Conservation (phyloP, 2,888 invertebrate genomes). For the Coelogynopora nodosa region DNA sequence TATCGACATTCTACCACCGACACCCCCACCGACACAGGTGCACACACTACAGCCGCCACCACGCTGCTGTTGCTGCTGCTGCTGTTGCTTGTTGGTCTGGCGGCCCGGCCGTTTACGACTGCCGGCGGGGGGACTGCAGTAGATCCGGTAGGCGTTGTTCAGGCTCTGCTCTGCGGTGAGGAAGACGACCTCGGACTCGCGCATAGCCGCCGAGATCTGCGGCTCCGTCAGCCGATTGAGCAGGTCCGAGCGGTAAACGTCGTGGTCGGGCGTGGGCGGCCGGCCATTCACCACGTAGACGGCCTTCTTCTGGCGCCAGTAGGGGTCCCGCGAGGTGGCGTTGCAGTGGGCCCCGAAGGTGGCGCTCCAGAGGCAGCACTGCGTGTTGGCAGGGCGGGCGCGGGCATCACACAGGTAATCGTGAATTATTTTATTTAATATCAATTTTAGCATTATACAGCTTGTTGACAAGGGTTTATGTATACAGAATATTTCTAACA, state of each 20-base stretch:
- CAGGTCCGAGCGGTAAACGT: background rate
- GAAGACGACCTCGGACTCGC: background rate
- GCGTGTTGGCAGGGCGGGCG: too few relatives aligned
- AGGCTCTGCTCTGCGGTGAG: background rate
- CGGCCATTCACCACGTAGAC: background rate
- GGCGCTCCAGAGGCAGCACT: background rate
- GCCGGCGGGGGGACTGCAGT: background rate
- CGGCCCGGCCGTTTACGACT: background rate
- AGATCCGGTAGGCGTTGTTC: background rate
- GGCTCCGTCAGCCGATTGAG: background rate
- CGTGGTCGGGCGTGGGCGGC: background rate
- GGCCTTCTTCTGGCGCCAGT: background rate
- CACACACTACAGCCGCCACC: background rate
- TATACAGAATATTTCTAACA: too few relatives aligned
- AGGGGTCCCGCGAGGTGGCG: background rate
- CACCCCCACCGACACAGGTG: background rate
- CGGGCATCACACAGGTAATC: too few relatives aligned
- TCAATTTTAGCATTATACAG: too few relatives aligned
- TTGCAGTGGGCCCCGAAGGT: background rate
- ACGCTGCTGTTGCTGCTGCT: too few relatives aligned
- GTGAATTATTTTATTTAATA: too few relatives aligned
- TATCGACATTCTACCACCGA: background rate
- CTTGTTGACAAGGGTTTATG: too few relatives aligned
- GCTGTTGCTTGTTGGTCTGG: background rate
- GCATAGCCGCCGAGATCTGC: background rate